phyloP scores from a whole-genome alignment of 2,797 vertebrate species.

The Echiichthys vipera region DNA sequence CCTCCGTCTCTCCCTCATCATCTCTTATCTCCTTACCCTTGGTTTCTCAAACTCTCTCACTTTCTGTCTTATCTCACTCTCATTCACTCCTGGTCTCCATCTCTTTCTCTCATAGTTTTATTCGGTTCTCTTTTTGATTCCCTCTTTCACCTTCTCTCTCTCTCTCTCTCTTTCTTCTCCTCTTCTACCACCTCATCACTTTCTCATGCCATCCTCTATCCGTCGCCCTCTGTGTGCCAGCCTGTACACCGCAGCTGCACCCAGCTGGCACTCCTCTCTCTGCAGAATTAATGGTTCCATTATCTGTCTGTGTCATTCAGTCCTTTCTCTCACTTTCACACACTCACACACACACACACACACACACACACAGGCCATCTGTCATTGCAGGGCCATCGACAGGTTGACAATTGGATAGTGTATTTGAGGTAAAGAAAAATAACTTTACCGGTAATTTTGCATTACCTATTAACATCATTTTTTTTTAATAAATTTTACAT shows the following conservation, averaged over 20 bases:
- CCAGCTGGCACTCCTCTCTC: conserved; percentile 75
- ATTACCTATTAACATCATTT: neutral
- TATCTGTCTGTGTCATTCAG: conserved; percentile 68
- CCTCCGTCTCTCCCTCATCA: neutral
- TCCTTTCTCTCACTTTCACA: conserved; percentile 43
- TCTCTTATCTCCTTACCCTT: neutral
- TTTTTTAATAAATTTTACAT: neutral
- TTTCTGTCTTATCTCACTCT: neutral
- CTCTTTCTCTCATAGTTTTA: neutral
- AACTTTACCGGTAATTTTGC: neutral
- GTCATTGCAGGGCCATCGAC: conserved; percentile 33
- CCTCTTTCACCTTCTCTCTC: conserved; percentile 9
- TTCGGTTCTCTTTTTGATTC: neutral
- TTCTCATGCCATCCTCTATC: conserved; percentile 13
- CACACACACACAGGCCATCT: conserved; percentile 47
- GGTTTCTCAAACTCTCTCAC: neutral
- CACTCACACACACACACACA: conserved; percentile 10
- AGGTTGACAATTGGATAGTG: neutral
- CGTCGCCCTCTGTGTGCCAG: conserved; percentile 62
- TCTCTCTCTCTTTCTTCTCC: conserved; percentile 11
- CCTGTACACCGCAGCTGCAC: conserved; percentile 75
- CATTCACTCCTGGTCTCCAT: neutral
- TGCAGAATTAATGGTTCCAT: conserved; percentile 79
- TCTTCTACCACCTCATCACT: conserved; percentile 27
- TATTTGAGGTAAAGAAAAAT: conserved; percentile 7